Percentiles rank a stretch among this genome's conserved stretches.
These are phyloP conservation scores for Eubasilissa regina DNA, from an alignment of 1,140 invertebrate genomes.

Conservation along the genomic window DNA sequence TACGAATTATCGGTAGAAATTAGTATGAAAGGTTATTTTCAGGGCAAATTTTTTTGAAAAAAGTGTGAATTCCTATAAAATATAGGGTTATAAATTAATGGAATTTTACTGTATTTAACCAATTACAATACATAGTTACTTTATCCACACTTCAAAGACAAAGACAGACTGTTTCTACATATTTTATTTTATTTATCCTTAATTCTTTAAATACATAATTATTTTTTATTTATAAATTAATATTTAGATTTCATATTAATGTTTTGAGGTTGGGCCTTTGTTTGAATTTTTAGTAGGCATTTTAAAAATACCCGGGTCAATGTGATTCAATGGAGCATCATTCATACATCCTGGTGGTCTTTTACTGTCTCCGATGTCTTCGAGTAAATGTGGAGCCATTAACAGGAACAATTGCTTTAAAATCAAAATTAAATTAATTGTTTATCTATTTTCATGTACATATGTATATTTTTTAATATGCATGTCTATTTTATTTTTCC, in stretches of 20 bases:
- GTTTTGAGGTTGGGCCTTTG: slow-evolving; percentile 45
- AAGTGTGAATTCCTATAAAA: too few relatives aligned
- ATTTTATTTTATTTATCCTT: slow-evolving; percentile 40
- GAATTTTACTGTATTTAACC: too few relatives aligned
- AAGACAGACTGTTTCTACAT: slow-evolving; percentile 11
- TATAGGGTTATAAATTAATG: too few relatives aligned
- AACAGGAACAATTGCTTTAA: slow-evolving; percentile 73
- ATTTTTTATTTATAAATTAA: not conserved
- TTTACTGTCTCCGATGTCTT: slow-evolving; percentile 67
- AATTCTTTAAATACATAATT: not conserved
- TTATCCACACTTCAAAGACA: not conserved
- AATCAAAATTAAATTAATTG: slow-evolving; percentile 14
- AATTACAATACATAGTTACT: not conserved
- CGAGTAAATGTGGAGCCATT: slow-evolving; percentile 72
- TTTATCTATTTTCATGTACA: too few relatives aligned
- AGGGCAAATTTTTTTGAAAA: too few relatives aligned
- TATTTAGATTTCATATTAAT: not conserved
- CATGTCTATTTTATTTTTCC: too few relatives aligned
- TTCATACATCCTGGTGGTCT: slow-evolving; percentile 41
- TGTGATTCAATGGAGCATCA: slow-evolving; percentile 67
- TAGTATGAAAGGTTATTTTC: too few relatives aligned
- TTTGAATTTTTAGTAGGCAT: slow-evolving; percentile 65
- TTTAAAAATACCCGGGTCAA: slow-evolving; percentile 71
- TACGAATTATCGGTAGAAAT: too few relatives aligned
- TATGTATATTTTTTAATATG: too few relatives aligned